phyloP scores from a whole-genome alignment of 2,888 invertebrate species.

The Danaus chrysippus region DNA sequence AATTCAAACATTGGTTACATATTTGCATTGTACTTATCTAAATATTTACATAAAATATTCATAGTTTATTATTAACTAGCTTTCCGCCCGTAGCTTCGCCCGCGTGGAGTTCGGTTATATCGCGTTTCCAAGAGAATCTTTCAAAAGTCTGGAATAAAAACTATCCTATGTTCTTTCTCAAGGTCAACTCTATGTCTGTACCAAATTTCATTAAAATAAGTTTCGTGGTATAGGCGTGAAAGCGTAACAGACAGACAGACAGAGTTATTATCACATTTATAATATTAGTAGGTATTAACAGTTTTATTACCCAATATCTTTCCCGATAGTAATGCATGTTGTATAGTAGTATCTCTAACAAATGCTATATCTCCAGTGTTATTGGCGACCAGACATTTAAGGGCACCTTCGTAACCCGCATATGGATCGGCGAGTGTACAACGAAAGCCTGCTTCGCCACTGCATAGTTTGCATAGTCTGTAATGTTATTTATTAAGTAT shows the following conservation, averaged over 20 bases:
- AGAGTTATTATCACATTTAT: too few relatives aligned
- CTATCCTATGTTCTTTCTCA: too few relatives aligned
- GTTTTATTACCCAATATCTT: slow-evolving; percentile 56
- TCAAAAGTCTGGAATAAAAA: too few relatives aligned
- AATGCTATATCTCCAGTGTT: slow-evolving; percentile 93
- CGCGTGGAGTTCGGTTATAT: too few relatives aligned
- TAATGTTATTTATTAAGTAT: slow-evolving; percentile 15
- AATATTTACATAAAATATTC: background rate
- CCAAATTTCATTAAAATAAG: too few relatives aligned
- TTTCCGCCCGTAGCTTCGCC: too few relatives aligned
- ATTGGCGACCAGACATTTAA: slow-evolving; percentile 83
- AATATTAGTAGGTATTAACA: too few relatives aligned
- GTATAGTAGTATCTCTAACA: slow-evolving; percentile 89
- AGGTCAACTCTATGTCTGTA: too few relatives aligned
- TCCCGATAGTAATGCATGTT: slow-evolving; percentile 82
- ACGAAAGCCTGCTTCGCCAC: slow-evolving; percentile 87
- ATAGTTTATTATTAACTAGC: background rate
- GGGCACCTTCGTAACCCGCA: slow-evolving; percentile 95
- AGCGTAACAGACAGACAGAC: too few relatives aligned
- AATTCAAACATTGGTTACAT: background rate
- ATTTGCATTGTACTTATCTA: background rate
- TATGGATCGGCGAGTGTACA: slow-evolving; percentile 93
- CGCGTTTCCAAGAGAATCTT: too few relatives aligned
- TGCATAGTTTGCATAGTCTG: slow-evolving; percentile 91
- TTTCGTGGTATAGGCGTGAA: too few relatives aligned